Evolutionary conservation across 2,888 invertebrate species (phyloP), one percentile per base, ranked within the genome.

Genomic region (Rapana venosa): DNA sequence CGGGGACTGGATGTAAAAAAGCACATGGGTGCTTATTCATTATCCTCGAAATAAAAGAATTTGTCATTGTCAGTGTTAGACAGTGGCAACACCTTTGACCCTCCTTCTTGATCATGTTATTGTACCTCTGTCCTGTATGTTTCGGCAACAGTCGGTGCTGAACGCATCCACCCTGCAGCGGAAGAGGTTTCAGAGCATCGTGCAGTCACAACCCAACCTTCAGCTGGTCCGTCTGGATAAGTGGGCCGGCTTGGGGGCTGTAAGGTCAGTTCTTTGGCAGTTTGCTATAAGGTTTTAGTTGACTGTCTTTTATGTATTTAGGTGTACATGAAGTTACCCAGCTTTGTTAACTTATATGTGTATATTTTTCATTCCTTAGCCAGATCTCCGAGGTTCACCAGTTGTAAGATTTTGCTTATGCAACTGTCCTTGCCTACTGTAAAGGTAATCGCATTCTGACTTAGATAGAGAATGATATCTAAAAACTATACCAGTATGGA

Each of bases 211-310:
- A 35, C 95, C 95, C 89, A 97, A 97, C n/a, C 35, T 95, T 94
- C 88, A 97, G 97, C 96, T 98, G 15, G 98, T 99, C 0, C 98
- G 98, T 89, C 97, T 99, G 94, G 97, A 98, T 0, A 98, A 98
- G 87, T 99, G 99, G 99, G 99, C 99, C 11, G 98, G 98, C 92
- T 97, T 98, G 22, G 98, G 98, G 1, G 98, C 98, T 22, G 98
- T 98, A 0, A 97, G 98, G 92, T 98, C 98, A 90, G 93, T 92
- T 4, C 32, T 79, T 32, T 32, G 11, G 32, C 22, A 8, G 15
- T 22, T 61, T 61, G 20, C 61, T 66, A 20, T 66, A 56, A 89
- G 36, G 36, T 77, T 92, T 13, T 92, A 96, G 96, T 91, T 96
- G n/a, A n/a, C n/a, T n/a, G n/a, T n/a, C n/a, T n/a, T n/a, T n/a